Conservation (phyloP, 2,113 vertebrate genomes). For the Ovibos moschatus region DNA sequence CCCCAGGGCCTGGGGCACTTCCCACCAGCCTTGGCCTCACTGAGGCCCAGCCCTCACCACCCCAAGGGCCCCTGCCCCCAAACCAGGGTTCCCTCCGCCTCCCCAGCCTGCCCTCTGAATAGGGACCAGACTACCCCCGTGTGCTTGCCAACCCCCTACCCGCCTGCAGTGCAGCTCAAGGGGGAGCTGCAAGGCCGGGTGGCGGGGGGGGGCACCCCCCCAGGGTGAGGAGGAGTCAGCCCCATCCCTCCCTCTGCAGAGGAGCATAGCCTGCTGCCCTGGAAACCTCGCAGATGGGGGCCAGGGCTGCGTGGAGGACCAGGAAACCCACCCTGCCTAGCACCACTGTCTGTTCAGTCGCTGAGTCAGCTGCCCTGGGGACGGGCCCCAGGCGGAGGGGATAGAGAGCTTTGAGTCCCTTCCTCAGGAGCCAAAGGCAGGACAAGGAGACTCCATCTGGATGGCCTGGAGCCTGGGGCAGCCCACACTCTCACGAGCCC, state of each 20-base stretch:
- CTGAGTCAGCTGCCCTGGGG: background rate
- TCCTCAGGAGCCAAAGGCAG: background rate
- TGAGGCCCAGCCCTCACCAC: accelerated
- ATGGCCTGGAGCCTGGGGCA: background rate
- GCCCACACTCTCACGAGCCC: background rate
- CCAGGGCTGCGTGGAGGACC: background rate
- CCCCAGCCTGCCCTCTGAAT: too few species aligned
- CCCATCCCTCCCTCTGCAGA: too few species aligned
- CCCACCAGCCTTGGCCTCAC: background rate
- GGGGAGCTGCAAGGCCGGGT: background rate
- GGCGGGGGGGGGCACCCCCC: background rate
- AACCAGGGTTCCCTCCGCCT: background rate
- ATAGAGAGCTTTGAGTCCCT: background rate
- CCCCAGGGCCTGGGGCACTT: background rate
- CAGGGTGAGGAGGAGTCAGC: background rate
- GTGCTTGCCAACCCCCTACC: accelerated
- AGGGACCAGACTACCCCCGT: background rate
- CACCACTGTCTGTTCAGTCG: accelerated
- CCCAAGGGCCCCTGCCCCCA: background rate
- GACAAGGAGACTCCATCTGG: background rate
- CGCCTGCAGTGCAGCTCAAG: background rate
- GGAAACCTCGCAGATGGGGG: background rate
- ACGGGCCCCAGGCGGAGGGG: background rate
- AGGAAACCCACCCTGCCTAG: background rate
- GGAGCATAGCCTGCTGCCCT: background rate